Base-by-base conservation (phyloP, 2,113 vertebrate species). In the Tetraodon nigroviridis region DNA sequence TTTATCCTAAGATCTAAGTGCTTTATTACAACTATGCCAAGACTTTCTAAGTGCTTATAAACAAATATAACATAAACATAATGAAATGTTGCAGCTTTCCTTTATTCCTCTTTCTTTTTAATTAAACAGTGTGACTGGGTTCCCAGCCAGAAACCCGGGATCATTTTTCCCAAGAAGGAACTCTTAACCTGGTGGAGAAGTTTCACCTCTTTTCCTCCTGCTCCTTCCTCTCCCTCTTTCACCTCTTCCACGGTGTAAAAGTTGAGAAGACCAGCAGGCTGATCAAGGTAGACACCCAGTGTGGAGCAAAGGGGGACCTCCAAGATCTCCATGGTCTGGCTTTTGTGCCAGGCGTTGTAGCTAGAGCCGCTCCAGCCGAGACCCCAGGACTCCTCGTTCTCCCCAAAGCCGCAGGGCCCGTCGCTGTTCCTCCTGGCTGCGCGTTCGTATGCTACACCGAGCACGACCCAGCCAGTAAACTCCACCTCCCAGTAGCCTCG, bases 351-450 rank as follows among this genome's bases (percentile, higher is more conserved):
- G 59, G 64, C 64, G 0, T 79, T 47, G 57, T 88, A 90, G 51
- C 61, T 61, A 42, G 85, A 80, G 0, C 86, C 86, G 1, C 72
- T 73, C 87, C 87, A 89, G 29, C 84, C 84, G 0, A 90, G 17
- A 41, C 69, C 72, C 86, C 86, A 90, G 18, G 87, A 90, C 32
- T 83, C 75, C 24, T 86, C 81, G 5, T 88, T 90, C 67, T 90
- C 85, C 16, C 87, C 86, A 21, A 90, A 78, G 49, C 85, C 86
- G 2, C 84, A 87, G 21, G 65, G 21, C 6, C 86, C 89, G 0
- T 84, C 66, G 1, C n/a, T 37, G 59, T 68, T 84, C 66, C 78
- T 83, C 58, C 87, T 73, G 11, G 77, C 84, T 0, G 84, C 80
- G 18, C 46, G 15, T 44, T 85, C 84, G 4, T 81, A 88, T 0